Evolutionary conservation across 2,797 vertebrate species (phyloP), one percentile per base, ranked within the genome.

Genomic region (Macropus fuliginosus): DNA sequence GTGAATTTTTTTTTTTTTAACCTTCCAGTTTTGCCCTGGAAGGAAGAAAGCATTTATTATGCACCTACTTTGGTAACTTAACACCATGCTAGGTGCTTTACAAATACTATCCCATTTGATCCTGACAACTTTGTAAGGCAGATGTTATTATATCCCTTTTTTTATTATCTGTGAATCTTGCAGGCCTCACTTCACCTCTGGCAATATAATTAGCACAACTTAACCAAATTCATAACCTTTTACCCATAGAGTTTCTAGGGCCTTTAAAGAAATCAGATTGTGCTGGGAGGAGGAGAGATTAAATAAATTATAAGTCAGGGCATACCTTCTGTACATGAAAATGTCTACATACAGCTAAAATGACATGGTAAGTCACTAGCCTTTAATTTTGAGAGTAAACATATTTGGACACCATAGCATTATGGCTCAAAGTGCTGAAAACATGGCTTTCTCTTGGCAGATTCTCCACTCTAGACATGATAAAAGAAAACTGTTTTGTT

Each of bases 331-430:
- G 40, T 90, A 46, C 24, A 27, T 87, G 54, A 91, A 56, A 10
- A 46, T 29, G 50, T 40, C 59, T 24, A 4, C 34, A 93, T 8
- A 46, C 4, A 46, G 27, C n/a, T 46, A 56, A 52, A 56, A 13
- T 87, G 92, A 93, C 4, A 34, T 52, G 59, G 24, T 0, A 56
- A 4, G 52, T 95, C 50, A 57, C 13, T 91, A 62, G 90, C 55
- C 95, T 94, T 74, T 90, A 96, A 59, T 95, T 96, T 96, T 54
- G 21, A 54, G 95, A 92, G 89, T 97, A 94, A 93, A 92, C 34
- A 24, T 62, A 91, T 66, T 55, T 95, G 74, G 74, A 87, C 40
- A 87, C 74, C 74, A 87, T 87, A 87, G 40, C 40, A 87, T 87
- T 87, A 87, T 46, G 74, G 18, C 40, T 50, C 34, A 87, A 87